Evolutionary conservation across 2,888 invertebrate species (phyloP).

Genomic region (Macrosoma leucophasiata): DNA sequence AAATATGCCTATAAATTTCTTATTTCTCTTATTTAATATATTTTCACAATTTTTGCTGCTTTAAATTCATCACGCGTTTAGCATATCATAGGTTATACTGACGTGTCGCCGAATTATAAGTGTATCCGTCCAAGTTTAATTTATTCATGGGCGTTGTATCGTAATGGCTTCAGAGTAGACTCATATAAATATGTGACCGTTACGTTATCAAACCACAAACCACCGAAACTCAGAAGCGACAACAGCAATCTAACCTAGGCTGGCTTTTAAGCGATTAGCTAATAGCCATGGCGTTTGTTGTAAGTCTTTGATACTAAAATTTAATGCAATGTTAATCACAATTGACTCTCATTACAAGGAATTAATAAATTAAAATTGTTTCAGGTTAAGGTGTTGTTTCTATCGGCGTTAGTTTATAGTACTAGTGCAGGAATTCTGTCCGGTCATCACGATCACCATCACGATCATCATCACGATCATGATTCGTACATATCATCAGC

Average conservation of each 20-base stretch:
- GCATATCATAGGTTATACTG: conserved; percentile 25
- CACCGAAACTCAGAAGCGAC: conserved; percentile 54
- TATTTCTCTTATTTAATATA: too few relatives aligned
- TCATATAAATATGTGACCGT: conserved; percentile 65
- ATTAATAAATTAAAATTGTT: conserved; percentile 35
- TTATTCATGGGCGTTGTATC: conserved; percentile 45
- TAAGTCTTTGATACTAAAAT: conserved; percentile 48
- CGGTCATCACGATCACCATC: conserved; percentile 39
- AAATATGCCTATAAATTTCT: too few relatives aligned
- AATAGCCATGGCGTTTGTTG: conserved; percentile 72
- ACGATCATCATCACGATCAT: conserved; percentile 41
- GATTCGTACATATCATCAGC: conserved; percentile 58
- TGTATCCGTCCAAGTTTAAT: conserved; percentile 36
- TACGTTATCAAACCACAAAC: conserved; percentile 56
- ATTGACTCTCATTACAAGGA: too few relatives aligned
- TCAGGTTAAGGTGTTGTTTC: conserved; percentile 56
- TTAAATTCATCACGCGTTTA: conserved; percentile 2
- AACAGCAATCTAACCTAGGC: conserved; percentile 54
- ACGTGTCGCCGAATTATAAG: conserved; percentile 36
- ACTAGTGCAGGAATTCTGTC: conserved; percentile 46
- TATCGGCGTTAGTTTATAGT: conserved; percentile 52
- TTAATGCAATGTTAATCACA: too few relatives aligned
- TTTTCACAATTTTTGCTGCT: too few relatives aligned
- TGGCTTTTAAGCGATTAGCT: conserved; percentile 71
- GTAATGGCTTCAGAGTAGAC: conserved; percentile 42